Base-by-base conservation (phyloP, 2,113 vertebrate species). In the Corapipo altera region DNA sequence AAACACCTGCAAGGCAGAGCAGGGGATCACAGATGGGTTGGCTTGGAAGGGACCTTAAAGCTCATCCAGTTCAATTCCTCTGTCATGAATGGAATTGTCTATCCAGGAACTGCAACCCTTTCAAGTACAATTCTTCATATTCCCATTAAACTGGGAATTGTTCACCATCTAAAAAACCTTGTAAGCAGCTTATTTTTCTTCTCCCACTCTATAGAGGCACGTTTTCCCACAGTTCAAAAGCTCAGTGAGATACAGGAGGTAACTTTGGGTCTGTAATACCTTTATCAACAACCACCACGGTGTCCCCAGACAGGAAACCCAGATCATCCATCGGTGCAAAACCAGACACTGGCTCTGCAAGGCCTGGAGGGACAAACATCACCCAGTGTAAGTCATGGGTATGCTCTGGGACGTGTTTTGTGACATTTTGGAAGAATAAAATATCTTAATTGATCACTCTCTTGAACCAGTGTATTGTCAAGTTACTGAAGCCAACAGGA, bases 231-330 rank as follows among this genome's bases (percentile, higher is more conserved):
- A 28, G 21, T 35, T 80, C 28, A 77, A 61, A 8, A 85, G 33
- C 35, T 55, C 1, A 30, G 5, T 57, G 5, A 52, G 39, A 49
- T 30, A 51, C 11, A 91, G 69, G 82, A 84, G 72, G 46, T 30
- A 85, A 61, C 16, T 28, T 69, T 1, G 44, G 21, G 20, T 91
- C 91, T 76, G 58, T 17, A 83, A 72, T 96, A 99, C 99, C 99
- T 99, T 98, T 98, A 88, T 98, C 99, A 94, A 99, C 93, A 87
- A 99, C 94, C 61, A 94, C 97, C 26, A 97, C 97, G 57, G 96
- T 96, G 1, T 98, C 99, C 80, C 99, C 99, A 78, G 98, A 73
- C 71, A 95, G 88, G 71, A 89, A 93, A 69, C 98, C 98, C 71
- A 91, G 97, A 64, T 66, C 92, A 32, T 95, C 94, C 88, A 88